Conservation (phyloP, 2,797 vertebrate species). For the Gallirallus australis region DNA sequence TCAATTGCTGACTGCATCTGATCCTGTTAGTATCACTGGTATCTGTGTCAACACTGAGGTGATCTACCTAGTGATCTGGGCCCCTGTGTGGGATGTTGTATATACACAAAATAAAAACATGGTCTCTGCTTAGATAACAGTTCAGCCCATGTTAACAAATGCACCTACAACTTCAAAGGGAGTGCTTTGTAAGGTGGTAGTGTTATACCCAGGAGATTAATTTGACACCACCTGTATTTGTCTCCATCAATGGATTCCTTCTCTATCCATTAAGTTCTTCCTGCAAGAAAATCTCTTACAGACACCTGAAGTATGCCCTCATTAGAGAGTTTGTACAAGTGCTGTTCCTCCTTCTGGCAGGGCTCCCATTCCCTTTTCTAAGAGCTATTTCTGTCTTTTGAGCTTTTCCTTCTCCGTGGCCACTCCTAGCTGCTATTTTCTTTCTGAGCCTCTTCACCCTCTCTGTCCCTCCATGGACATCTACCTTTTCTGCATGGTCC, state of each 20-base stretch:
- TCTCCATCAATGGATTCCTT: background rate
- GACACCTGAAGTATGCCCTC: background rate
- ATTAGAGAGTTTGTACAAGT: background rate
- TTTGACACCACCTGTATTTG: background rate
- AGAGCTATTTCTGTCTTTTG: background rate
- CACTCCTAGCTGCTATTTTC: background rate
- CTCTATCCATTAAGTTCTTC: background rate
- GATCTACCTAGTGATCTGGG: background rate
- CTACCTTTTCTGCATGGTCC: background rate
- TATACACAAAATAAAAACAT: background rate
- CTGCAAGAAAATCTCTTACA: background rate
- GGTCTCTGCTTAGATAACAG: background rate
- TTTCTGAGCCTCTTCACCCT: background rate
- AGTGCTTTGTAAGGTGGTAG: background rate
- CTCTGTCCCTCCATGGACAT: background rate
- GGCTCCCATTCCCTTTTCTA: background rate
- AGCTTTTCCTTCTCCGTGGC: background rate
- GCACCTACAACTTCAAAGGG: background rate
- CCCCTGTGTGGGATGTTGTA: background rate
- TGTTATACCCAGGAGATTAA: background rate
- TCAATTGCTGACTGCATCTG: background rate
- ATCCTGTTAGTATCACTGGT: background rate
- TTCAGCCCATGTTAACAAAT: background rate
- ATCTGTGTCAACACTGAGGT: accelerated
- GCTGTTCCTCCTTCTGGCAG: background rate